Percentiles rank a stretch among this genome's conserved stretches.
phyloP scores from a whole-genome alignment of 2,113 vertebrate species.

The Callaeas wilsoni region DNA sequence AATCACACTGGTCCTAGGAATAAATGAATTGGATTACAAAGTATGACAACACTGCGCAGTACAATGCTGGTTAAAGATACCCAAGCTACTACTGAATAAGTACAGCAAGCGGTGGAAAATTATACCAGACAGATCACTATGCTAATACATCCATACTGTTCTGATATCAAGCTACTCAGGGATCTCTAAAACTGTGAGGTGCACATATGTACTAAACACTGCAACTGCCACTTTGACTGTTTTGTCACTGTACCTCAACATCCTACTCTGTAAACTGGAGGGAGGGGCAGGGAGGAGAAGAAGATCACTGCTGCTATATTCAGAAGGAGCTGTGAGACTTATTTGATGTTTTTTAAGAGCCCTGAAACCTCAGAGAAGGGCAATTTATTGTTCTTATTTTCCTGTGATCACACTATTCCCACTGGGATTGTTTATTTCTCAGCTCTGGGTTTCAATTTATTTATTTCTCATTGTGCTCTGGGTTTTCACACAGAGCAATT shows the following conservation, averaged over 20 bases:
- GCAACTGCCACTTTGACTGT: not conserved
- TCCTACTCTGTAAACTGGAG: not conserved
- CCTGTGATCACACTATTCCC: slow-evolving; percentile 53
- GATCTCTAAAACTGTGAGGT: not conserved
- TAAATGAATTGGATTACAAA: not conserved
- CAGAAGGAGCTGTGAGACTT: slow-evolving; percentile 3
- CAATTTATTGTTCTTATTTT: slow-evolving; percentile 61
- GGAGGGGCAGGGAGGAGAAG: not conserved
- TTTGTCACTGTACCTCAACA: not conserved
- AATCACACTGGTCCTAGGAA: not conserved
- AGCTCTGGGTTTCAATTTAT: slow-evolving; percentile 64
- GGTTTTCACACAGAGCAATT: slow-evolving; percentile 62
- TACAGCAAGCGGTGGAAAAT: slow-evolving; percentile 2
- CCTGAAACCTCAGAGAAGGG: slow-evolving; percentile 54
- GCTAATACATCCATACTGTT: not conserved
- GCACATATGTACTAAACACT: not conserved
- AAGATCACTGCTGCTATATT: not conserved
- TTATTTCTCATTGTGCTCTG: slow-evolving; percentile 56
- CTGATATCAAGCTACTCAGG: not conserved
- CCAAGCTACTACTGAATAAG: slow-evolving; percentile 14
- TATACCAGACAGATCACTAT: not conserved
- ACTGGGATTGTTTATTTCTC: slow-evolving; percentile 63
- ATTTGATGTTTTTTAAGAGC: slow-evolving; percentile 34
- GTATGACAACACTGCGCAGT: not conserved
- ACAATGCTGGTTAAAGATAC: slow-evolving; percentile 6